These are phyloP conservation scores for Cephus spinipes DNA, from an alignment of 2,888 invertebrate genomes.

Conservation along the genomic window DNA sequence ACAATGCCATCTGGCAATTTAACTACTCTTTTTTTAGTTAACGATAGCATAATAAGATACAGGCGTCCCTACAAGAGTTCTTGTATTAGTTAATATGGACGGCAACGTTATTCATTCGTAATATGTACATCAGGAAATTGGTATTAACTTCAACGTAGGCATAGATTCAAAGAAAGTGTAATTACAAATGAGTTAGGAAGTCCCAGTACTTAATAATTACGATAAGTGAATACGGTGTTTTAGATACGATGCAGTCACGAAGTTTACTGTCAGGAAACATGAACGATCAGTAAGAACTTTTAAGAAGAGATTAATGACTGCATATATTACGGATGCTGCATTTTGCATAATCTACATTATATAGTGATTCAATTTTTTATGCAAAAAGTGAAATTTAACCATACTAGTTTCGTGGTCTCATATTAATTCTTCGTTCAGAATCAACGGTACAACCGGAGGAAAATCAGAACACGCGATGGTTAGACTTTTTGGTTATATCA, in stretches of 20 bases:
- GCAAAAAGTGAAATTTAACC: background rate
- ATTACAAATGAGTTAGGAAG: background rate
- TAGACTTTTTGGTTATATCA: background rate
- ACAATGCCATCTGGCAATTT: background rate
- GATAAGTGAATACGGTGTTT: background rate
- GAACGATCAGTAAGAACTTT: background rate
- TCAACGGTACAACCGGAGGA: background rate
- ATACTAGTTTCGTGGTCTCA: background rate
- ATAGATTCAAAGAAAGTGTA: background rate
- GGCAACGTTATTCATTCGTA: background rate
- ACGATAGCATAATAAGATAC: background rate
- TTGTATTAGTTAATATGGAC: background rate
- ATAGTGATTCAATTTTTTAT: background rate
- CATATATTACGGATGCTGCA: background rate
- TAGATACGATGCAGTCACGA: background rate
- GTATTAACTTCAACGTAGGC: background rate
- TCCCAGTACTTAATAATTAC: background rate
- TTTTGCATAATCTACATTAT: background rate
- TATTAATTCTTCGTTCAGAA: background rate
- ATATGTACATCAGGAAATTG: background rate
- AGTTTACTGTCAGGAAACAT: background rate
- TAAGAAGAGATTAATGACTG: background rate
- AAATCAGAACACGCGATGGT: background rate
- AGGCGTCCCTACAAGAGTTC: background rate
- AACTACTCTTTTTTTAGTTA: background rate